Evolutionary conservation across 2,113 vertebrate genomes (phyloP).

Genomic region (Taxidea taxus): DNA sequence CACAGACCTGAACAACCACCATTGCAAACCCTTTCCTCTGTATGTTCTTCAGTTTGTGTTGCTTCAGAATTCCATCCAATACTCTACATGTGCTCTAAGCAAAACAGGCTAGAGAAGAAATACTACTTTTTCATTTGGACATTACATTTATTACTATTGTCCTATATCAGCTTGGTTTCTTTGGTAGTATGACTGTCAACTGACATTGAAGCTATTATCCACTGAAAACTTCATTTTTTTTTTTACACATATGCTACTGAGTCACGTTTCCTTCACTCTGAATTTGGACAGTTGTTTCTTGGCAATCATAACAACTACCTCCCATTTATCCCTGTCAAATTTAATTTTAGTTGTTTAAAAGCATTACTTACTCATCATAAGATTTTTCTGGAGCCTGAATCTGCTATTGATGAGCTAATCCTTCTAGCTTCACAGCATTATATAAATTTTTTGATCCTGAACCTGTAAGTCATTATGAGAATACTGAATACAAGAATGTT

Average conservation of each 20-base stretch:
- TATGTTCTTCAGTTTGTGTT: slow-evolving; percentile 15
- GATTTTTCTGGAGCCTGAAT: slow-evolving; percentile 8
- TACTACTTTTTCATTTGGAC: neutral
- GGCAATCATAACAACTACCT: neutral
- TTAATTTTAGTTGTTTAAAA: slow-evolving; percentile 44
- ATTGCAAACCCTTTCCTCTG: neutral
- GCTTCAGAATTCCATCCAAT: slow-evolving; percentile 25
- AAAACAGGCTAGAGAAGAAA: slow-evolving; percentile 18
- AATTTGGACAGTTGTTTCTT: slow-evolving; percentile 15
- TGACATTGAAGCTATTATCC: neutral
- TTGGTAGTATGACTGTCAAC: slow-evolving; percentile 4
- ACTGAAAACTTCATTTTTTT: neutral
- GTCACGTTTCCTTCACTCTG: slow-evolving; percentile 2
- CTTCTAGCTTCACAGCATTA: neutral
- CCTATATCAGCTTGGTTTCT: neutral
- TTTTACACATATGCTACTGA: neutral
- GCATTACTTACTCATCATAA: slow-evolving; percentile 3
- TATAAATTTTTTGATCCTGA: neutral
- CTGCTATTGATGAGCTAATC: slow-evolving; percentile 9
- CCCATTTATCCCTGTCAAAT: neutral
- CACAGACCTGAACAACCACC: neutral
- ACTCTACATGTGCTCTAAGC: neutral
- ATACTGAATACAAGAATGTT: neutral
- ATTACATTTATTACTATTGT: neutral
- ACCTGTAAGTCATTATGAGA: neutral